Conservation (phyloP, 2,113 vertebrate species). For the Stictonetta naevosa region DNA sequence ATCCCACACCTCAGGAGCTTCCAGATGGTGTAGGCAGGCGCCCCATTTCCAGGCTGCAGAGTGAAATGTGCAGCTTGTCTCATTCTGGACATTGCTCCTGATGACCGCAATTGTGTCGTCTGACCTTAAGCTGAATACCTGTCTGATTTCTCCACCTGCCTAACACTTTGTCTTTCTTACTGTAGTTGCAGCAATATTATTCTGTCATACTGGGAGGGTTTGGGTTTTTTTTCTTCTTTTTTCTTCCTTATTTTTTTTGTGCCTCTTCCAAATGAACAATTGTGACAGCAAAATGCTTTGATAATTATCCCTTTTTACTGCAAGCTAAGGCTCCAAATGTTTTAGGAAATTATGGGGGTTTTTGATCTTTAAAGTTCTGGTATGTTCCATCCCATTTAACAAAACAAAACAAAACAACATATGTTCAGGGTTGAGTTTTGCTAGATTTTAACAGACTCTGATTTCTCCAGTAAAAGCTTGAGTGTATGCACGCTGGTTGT, state of each 20-base stretch:
- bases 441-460: constrained; percentile 41
- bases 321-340: constrained; percentile 7
- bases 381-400: constrained; percentile 64
- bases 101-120: neutral
- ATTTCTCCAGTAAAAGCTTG: constrained; percentile 35
- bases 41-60: neutral
- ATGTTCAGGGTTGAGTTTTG: constrained; percentile 57
- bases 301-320: constrained; percentile 37
- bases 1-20: neutral
- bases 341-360: constrained; percentile 27
- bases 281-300: neutral
- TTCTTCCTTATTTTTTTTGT: neutral
- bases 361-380: constrained; percentile 59
- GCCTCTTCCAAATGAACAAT: constrained; percentile 36
- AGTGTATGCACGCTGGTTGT: neutral
- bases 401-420: constrained; percentile 70
- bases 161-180: neutral
- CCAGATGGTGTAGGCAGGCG: accelerated
- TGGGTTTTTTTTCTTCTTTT: neutral
- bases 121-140: neutral
- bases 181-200: neutral
- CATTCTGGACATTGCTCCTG: accelerated
- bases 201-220: neutral
- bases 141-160: neutral
- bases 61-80: neutral